phyloP scores from a whole-genome alignment of 2,113 vertebrate species.

The Casuarius casuarius region DNA sequence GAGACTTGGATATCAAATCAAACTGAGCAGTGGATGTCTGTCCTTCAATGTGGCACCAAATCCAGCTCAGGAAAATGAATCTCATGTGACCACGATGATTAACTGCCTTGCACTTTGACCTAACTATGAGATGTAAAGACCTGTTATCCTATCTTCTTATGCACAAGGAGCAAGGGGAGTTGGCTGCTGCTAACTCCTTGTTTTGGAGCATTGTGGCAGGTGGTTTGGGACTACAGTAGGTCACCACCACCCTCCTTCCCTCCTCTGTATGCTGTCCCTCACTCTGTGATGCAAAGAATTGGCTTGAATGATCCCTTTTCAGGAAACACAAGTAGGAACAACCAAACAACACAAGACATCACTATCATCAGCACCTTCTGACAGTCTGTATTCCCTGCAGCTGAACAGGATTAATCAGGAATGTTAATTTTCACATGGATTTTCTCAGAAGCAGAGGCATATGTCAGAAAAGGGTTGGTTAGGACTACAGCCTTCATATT shows the following conservation, averaged over 20 bases:
- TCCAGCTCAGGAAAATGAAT: background rate
- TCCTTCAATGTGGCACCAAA: background rate
- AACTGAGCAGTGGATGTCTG: background rate
- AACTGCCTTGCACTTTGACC: background rate
- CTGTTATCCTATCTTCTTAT: background rate
- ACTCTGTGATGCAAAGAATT: background rate
- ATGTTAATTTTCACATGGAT: background rate
- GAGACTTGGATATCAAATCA: background rate
- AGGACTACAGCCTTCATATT: background rate
- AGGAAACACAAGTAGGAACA: background rate
- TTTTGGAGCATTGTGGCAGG: background rate
- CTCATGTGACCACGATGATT: accelerated
- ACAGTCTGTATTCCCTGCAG: background rate
- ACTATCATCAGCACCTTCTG: background rate
- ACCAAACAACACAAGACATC: background rate
- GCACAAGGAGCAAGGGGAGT: background rate
- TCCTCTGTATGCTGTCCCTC: background rate
- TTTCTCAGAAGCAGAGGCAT: background rate
- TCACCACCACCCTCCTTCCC: background rate
- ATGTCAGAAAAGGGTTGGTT: background rate
- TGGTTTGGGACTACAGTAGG: background rate
- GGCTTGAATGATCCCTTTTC: background rate
- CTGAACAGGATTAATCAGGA: background rate
- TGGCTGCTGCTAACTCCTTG: background rate
- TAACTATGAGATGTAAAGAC: background rate